phyloP scores from a whole-genome alignment of 2,113 vertebrate genomes.

The Aegithalos caudatus region DNA sequence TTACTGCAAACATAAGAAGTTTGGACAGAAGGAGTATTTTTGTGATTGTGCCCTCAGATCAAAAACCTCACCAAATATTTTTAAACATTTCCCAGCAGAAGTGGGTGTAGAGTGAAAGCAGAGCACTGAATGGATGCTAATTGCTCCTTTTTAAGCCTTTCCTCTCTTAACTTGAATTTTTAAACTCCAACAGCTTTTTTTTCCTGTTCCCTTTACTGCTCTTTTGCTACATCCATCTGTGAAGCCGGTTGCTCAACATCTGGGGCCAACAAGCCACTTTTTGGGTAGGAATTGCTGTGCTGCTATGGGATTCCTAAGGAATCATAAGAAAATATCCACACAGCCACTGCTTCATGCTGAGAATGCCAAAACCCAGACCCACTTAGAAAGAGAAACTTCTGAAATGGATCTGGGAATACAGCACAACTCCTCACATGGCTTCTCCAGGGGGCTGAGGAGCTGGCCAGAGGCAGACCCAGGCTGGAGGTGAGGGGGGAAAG shows the following conservation, averaged over 20 bases:
- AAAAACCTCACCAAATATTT: conserved; percentile 12
- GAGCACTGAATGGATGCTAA: neutral
- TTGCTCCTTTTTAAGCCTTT: conserved; percentile 37
- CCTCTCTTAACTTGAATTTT: neutral
- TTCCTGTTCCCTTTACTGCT: neutral
- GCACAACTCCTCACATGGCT: neutral
- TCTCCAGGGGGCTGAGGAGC: neutral
- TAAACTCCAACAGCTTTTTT: neutral
- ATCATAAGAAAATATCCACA: neutral
- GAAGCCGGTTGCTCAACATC: neutral
- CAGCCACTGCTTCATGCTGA: neutral
- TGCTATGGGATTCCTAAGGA: neutral
- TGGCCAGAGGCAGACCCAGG: neutral
- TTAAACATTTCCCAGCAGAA: conserved; percentile 13
- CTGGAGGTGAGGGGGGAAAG: neutral
- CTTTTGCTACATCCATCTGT: neutral
- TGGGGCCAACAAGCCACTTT: neutral
- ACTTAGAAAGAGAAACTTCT: neutral
- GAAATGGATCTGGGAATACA: neutral
- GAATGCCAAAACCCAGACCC: neutral
- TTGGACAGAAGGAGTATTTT: neutral
- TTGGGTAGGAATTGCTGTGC: neutral
- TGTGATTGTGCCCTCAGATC: neutral
- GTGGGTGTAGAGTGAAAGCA: conserved; percentile 30
- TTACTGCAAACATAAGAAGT: neutral